Conservation (phyloP, 1,140 invertebrate genomes). For the Pachypeltis micranthus region DNA sequence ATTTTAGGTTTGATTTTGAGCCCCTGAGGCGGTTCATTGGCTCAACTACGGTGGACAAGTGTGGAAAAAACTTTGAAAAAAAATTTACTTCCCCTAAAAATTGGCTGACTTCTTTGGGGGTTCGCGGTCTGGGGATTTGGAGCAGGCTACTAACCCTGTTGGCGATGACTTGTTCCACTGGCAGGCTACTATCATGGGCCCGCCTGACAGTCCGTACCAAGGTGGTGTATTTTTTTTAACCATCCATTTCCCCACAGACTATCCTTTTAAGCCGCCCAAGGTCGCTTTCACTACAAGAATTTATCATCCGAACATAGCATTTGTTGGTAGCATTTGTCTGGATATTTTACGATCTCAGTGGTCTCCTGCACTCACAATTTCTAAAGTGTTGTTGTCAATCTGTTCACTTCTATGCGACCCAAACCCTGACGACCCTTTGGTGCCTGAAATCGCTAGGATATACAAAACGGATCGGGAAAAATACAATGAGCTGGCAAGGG, state of each 20-base stretch:
- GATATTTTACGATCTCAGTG: slow-evolving; percentile 98
- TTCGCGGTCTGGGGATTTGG: too few relatives aligned
- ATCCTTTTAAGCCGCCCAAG: slow-evolving; percentile 99
- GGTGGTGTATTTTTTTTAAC: slow-evolving; percentile 99
- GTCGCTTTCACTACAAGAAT: too few relatives aligned
- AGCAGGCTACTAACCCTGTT: too few relatives aligned
- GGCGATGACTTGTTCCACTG: too few relatives aligned
- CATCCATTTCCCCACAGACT: slow-evolving; percentile 99
- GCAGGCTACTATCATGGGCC: slow-evolving; percentile 98
- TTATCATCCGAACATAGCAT: too few relatives aligned
- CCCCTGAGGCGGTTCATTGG: too few relatives aligned
- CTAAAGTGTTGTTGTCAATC: slow-evolving; percentile 98
- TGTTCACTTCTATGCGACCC: slow-evolving; percentile 97
- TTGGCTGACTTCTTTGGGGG: too few relatives aligned
- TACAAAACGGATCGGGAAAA: slow-evolving; percentile 98
- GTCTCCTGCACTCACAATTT: slow-evolving; percentile 98
- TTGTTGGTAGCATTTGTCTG: slow-evolving; percentile 98
- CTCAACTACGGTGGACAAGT: too few relatives aligned
- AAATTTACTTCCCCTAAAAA: too few relatives aligned
- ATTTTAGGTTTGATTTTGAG: too few relatives aligned
- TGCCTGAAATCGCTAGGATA: slow-evolving; percentile 98
- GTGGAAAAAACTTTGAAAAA: too few relatives aligned
- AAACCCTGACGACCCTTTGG: slow-evolving; percentile 96
- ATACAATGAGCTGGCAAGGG: slow-evolving; percentile 94
- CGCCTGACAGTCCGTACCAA: slow-evolving; percentile 96